phyloP scores from a whole-genome alignment of 2,888 invertebrate species.

The Sylvicola fuscatus region DNA sequence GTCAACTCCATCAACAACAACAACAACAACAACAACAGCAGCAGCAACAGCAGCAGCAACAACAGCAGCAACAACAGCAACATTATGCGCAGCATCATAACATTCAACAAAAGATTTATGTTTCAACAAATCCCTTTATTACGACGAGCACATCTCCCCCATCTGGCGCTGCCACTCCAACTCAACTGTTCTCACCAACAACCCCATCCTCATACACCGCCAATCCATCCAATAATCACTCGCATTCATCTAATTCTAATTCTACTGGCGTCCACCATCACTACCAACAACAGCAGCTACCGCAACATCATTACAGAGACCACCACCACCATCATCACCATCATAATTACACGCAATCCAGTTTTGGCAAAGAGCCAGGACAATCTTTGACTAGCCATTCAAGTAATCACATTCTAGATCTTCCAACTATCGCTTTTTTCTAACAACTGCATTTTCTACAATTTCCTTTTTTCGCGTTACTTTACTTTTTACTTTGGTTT shows the following conservation, averaged over 20 bases:
- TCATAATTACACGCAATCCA: slow-evolving; percentile 15
- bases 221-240: slow-evolving; percentile 9
- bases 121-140: slow-evolving; percentile 6
- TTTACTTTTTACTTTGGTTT: no score
- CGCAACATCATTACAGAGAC: slow-evolving; percentile 12
- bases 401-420: no score
- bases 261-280: no score
- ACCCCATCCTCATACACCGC: slow-evolving; percentile 10
- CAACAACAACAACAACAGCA: slow-evolving; percentile 11
- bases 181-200: slow-evolving; percentile 4
- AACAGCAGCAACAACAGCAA: slow-evolving; percentile 10
- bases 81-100: slow-evolving; percentile 9
- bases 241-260: slow-evolving; percentile 1
- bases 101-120: slow-evolving; percentile 8
- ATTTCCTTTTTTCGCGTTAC: slow-evolving; percentile 12
- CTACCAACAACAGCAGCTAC: slow-evolving; percentile 10
- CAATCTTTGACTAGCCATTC: no score
- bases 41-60: slow-evolving; percentile 5
- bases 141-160: slow-evolving; percentile 2
- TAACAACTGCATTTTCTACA: slow-evolving; percentile 8
- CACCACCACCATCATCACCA: slow-evolving; percentile 14
- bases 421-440: slow-evolving; percentile 20
- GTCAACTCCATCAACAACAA: slow-evolving; percentile 17
- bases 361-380: slow-evolving; percentile 11
- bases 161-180: slow-evolving; percentile 2